Percentiles rank a stretch among this genome's conserved stretches.
These are phyloP conservation scores for Poeciliopsis turrubarensis DNA, from an alignment of 2,113 vertebrate species.

Conservation along the genomic window DNA sequence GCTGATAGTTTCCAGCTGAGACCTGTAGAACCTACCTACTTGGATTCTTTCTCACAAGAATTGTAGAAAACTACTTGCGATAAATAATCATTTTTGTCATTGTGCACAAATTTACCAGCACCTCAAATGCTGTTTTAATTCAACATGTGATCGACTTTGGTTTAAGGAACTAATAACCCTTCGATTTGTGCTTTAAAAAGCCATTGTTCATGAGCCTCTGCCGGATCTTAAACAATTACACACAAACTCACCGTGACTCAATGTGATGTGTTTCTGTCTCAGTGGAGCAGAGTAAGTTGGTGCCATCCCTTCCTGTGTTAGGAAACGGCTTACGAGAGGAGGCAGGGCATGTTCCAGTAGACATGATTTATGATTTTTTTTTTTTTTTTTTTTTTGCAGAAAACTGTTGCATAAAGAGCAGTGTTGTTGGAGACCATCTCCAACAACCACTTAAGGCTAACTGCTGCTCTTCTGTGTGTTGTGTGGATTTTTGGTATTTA, in stretches of 20 bases:
- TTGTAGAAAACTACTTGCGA: background rate
- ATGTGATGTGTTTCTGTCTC: constrained; percentile 48
- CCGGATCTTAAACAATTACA: constrained; percentile 3
- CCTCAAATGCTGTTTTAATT: background rate
- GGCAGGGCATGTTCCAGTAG: constrained; percentile 46
- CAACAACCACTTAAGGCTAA: constrained; percentile 34
- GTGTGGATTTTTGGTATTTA: constrained; percentile 27
- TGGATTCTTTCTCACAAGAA: constrained; percentile 16
- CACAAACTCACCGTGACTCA: constrained; percentile 47
- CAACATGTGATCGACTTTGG: background rate
- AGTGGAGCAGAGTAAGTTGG: constrained; percentile 56
- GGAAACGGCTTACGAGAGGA: constrained; percentile 43
- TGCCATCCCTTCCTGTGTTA: constrained; percentile 63
- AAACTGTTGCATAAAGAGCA: constrained; percentile 25
- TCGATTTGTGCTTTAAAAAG: background rate
- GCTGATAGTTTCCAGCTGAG: constrained; percentile 41
- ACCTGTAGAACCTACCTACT: constrained; percentile 41
- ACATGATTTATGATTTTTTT: constrained; percentile 58
- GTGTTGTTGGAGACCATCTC: constrained; percentile 25
- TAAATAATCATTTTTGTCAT: background rate
- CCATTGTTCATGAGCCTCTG: constrained; percentile 10
- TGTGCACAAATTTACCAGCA: background rate
- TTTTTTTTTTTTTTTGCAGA: constrained; percentile 37
- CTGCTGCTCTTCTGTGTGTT: constrained; percentile 24
- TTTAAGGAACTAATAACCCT: background rate